Base-by-base conservation (phyloP, 2,888 invertebrate species). In the Cepaea hortensis region DNA sequence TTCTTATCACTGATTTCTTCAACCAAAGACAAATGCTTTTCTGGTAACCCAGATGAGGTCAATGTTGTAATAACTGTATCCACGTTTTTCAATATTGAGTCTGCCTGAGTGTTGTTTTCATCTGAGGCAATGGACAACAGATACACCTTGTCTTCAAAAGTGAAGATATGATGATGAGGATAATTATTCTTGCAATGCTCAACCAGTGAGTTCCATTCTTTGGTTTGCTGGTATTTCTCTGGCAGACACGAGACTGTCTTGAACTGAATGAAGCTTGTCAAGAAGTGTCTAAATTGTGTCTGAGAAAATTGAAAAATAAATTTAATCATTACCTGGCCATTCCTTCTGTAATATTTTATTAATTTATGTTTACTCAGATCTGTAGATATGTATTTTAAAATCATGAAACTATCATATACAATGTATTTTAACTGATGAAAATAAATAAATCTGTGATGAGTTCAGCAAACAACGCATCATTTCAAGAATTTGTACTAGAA, bases 151-250 rank as follows among this genome's bases (percentile, higher is more conserved):
- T 61, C 61, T 55, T 61, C 4, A n/a, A 3, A 1, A 23, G 77
- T 79, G n/a, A 79, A 13, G 3, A 79, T 15, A 61, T 23, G 18
- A 11, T 23, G 20, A 61, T 6, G 13, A 61, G 55, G 77, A 11
- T 61, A 13, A 23, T 23, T 61, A 15, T 23, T 55, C 13, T 79
- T 55, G 61, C 20, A 55, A 79, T 9, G 11, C n/a, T 55, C 77
- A 79, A 79, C 11, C 61, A 79, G 23, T 55, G 77, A 23, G 3
- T 23, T 23, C 77, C 77, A 79, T 61, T 79, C 61, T 61, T 11
- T 61, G 23, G 61, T 23, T 11, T 6, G 55, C 61, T 79, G 77
- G 50, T 79, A 79, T 79, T 79, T 79, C 23, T 79, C 77, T 79
- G 77, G 77, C 23, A 79, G 61, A 79, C 23, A n/a, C 11, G 11